Base-by-base conservation (phyloP, 2,888 invertebrate species). In the Stegophylla sp. region DNA sequence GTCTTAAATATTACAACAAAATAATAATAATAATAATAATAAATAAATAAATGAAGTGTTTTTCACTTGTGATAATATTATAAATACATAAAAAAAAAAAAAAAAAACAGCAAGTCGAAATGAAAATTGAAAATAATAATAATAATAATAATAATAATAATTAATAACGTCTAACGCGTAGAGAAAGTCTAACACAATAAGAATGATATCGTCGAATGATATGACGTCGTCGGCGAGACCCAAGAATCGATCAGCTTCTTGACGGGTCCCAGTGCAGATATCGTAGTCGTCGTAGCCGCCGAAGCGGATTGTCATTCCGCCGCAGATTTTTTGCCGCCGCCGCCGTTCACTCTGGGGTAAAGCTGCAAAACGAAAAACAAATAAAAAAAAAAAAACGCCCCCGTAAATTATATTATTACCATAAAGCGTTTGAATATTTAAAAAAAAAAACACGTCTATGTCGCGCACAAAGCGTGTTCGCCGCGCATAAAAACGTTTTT, bases 1-100 rank as follows among this genome's bases (percentile, higher is more conserved):
- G 79, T 79, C 79, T 79, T 79, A 79, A 71, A 61, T n/a, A n/a
- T 66, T 79, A 79, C 69, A 79, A 79, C 79, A 61, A 79, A 79
- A 79, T 61, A 79, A 79, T 77, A 77, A 43, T 76, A 43, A 74
- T 61, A 45, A 56, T 43, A 45, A 23, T 66, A 48, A 61, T 79
- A 71, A 79, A 66, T 67, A 56, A 67, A 67, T 77, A 59, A 66
- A 26, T 67, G 43, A 67, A 56, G 34, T 23, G 23, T 76, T 51
- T 64, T 61, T n/a, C 23, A 15, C 3, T n/a, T 45, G 28, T 28
- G 48, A 67, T 17, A 67, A 45, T 48, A 48, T n/a, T 1, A 51
- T 15, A 45, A 45, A 26, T n/a, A n/a, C n/a, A n/a, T n/a, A 23
- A 45, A 28, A 69, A 69, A 71, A 53, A 63, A 66, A 59, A 45